phyloP scores from a whole-genome alignment of 2,797 vertebrate species.

The Valencia hispanica region DNA sequence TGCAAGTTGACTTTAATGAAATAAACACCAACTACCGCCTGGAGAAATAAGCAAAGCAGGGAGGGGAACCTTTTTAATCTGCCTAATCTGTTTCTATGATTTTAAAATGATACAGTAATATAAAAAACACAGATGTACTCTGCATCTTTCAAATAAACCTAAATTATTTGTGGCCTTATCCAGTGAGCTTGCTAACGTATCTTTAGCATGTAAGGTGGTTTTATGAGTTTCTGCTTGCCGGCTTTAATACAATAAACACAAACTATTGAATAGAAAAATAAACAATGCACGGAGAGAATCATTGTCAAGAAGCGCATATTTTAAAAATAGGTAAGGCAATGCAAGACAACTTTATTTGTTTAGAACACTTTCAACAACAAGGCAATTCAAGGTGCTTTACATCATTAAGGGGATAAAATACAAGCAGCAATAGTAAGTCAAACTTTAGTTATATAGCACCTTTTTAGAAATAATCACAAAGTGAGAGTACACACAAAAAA shows the following conservation, averaged over 20 bases:
- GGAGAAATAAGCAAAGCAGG: not conserved
- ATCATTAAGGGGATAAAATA: too few species aligned
- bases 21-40: not conserved
- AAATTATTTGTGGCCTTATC: not conserved
- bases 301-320: too few species aligned
- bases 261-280: not conserved
- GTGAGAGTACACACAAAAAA: too few species aligned
- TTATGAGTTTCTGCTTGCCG: not conserved
- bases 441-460: too few species aligned
- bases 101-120: not conserved
- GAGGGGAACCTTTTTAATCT: not conserved
- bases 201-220: not conserved
- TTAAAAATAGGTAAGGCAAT: too few species aligned
- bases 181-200: not conserved
- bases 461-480: too few species aligned
- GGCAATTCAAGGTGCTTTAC: too few species aligned
- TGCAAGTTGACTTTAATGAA: not conserved
- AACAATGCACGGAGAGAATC: not conserved
- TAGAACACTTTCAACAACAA: too few species aligned
- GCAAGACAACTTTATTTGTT: too few species aligned
- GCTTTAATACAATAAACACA: not conserved
- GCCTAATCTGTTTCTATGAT: not conserved
- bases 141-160: not conserved
- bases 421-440: too few species aligned
- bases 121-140: not conserved